Evolutionary conservation across 2,797 vertebrate genomes (phyloP), one percentile per base, ranked within the genome.

Genomic region (Leptatherina wallacei): DNA sequence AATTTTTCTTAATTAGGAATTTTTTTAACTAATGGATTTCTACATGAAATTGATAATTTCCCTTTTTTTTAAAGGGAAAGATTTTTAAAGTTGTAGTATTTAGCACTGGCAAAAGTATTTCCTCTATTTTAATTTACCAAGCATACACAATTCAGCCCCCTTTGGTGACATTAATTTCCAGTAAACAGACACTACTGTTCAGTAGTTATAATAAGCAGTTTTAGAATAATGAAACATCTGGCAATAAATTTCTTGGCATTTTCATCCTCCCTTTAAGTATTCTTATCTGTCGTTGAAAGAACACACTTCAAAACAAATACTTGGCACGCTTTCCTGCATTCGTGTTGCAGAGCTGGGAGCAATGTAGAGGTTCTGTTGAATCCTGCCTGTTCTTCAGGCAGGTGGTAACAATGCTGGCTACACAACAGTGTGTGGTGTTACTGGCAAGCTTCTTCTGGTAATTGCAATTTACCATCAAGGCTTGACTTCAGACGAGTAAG

Each of bases 301-400:
- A 55, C 77, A 82, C 80, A 85, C 86, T 81, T 91, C 78, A 71
- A 78, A 91, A 87, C 78, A 84, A 88, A 85, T 60, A 68, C 73
- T 80, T 87, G 83, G 78, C 88, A 76, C 32, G 3, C 59, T 69
- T 52, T 32, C 42, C 38, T 42, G 67, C 27, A 56, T 87, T 88
- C 70, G 40, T 75, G 81, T 73, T 84, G 79, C 71, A 77, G 40
- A 73, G 80, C 68, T 81, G 32, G 62, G 60, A 83, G 83, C 84
- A 61, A 56, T 64, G 78, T 65, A 0, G 35, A 74, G 79, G 85
- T 69, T 84, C 85, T 92, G 92, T 93, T 84, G 61, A 85, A 52
- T 90, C 92, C 88, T 92, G 90, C 67, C 90, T 74, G 84, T 85
- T 89, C 85, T 85, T 88, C 73, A 89, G 83, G 62, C 84, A 88